Evolutionary conservation across 2,113 vertebrate species (phyloP), one percentile per base, ranked within the genome.

Genomic region (Poeciliopsis retropinna): DNA sequence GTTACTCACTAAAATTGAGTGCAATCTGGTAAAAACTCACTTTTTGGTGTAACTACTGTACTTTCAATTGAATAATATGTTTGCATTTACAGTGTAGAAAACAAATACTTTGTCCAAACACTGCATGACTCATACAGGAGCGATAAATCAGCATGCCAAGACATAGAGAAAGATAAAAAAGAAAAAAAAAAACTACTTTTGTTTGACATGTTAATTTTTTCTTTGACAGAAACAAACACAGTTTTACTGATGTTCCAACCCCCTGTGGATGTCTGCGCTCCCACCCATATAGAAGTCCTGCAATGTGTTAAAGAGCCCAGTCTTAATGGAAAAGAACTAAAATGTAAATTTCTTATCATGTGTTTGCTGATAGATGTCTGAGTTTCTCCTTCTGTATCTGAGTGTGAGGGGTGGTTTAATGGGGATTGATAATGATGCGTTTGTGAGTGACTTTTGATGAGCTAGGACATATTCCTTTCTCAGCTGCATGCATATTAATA

Each of bases 371-470:
- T 79, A 39, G 75, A 80, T 72, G 65, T 15, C 70, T 65, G 51
- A 32, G 62, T 60, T 28, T 47, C 39, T 60, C 67, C 60, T 70
- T 64, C 29, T n/a, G 67, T 37, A 29, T 44, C 54, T 47, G 72
- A 69, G 72, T 68, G 28, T 61, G 73, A 41, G 27, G 17, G 39
- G 51, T 0, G 1, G 67, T 73, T 90, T 82, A 88, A 86, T 75
- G 47, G 75, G 79, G 81, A 87, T 85, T 86, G 79, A 86, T 85
- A 88, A 88, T 88, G 81, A 91, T 86, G 74, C 10, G n/a, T 84
- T 87, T 81, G 67, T 84, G 75, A 88, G 86, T 84, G 88, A 84
- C 83, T 90, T 89, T 89, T 85, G 87, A 92, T 89, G 88, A 91
- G 89, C 71, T 87, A 25, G 68, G 83, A 91, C 78, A 87, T 87